Evolutionary conservation across 2,888 invertebrate species (phyloP), one percentile per base, ranked within the genome.

Genomic region (Incurvaria masculella): DNA sequence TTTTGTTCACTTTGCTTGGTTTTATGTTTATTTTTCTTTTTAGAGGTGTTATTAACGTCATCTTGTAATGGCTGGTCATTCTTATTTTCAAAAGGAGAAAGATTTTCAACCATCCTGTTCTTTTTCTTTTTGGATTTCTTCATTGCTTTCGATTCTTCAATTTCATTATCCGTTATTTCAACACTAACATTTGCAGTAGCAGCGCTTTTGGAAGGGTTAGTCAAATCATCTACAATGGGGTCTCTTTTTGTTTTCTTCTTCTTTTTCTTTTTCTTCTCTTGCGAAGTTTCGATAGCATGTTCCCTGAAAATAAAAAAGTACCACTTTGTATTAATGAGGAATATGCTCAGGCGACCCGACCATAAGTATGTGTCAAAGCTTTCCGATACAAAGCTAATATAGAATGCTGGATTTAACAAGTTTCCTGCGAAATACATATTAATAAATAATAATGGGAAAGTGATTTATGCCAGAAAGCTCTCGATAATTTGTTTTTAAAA

Each of bases 211-310:
- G 21, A 23, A 49, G 51, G 19, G 43, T 47, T 8, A 41, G 33
- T 41, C 42, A 43, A 38, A 52, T 49, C 8, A 18, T 27, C 21
- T 23, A 11, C 16, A 26, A 20, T 14, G 4, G 21, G 2, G 6
- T 38, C 26, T 20, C 46, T 16, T 53, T 41, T 68, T 71, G 21
- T 72, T 65, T 68, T 68, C 56, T 65, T 66, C 56, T 68, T 78
- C 60, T 69, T 72, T 57, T 69, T 72, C 53, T 70, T 68, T 58
- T 70, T 75, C 56, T 68, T 71, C 42, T 64, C 68, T 19, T 60
- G 62, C 57, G 69, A 45, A 51, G 53, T 59, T 59, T 68, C 62
- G 2, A 68, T 56, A 55, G 73, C 71, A 20, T 70, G 76, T 47
- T 71, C 69, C 26, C 78, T 78, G 63, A 16, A 61, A 62, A 46